Conservation (phyloP, 2,888 invertebrate genomes). For the Crematogaster levior region DNA sequence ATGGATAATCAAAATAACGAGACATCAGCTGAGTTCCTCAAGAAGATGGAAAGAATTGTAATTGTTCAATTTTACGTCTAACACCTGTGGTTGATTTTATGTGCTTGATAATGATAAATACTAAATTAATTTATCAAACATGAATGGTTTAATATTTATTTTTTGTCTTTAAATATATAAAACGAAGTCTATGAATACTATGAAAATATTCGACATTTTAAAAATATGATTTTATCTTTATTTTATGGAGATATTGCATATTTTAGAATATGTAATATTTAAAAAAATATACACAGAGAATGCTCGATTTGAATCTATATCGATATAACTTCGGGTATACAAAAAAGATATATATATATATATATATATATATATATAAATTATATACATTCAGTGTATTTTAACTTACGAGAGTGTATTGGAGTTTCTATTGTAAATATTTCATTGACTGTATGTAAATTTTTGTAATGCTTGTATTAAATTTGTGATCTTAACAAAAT, state of each 20-base stretch:
- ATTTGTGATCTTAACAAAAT: constrained; percentile 53
- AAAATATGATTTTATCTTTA: too few species aligned
- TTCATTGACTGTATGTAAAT: constrained; percentile 65
- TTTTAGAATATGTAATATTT: constrained; percentile 3
- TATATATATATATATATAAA: constrained; percentile 27
- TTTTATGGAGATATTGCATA: constrained; percentile 15
- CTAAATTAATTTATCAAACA: constrained; percentile 21
- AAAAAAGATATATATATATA: constrained; percentile 8
- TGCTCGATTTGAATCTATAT: constrained; percentile 16
- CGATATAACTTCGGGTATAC: constrained; percentile 23
- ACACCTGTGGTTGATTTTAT: constrained; percentile 34
- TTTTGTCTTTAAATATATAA: constrained; percentile 3
- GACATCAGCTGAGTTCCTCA: constrained; percentile 69
- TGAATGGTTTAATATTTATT: constrained; percentile 26
- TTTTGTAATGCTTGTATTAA: constrained; percentile 66
- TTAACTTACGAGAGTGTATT: constrained; percentile 28
- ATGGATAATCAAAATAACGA: constrained; percentile 73
- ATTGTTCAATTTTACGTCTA: constrained; percentile 55
- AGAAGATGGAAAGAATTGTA: constrained; percentile 55
- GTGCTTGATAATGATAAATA: constrained; percentile 48
- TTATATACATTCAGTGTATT: constrained; percentile 35
- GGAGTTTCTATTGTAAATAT: constrained; percentile 56
- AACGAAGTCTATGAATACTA: neutral
- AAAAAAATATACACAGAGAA: constrained; percentile 9
- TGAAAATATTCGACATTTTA: neutral